Conservation (phyloP, 2,797 vertebrate species). For the Falco concolor region DNA sequence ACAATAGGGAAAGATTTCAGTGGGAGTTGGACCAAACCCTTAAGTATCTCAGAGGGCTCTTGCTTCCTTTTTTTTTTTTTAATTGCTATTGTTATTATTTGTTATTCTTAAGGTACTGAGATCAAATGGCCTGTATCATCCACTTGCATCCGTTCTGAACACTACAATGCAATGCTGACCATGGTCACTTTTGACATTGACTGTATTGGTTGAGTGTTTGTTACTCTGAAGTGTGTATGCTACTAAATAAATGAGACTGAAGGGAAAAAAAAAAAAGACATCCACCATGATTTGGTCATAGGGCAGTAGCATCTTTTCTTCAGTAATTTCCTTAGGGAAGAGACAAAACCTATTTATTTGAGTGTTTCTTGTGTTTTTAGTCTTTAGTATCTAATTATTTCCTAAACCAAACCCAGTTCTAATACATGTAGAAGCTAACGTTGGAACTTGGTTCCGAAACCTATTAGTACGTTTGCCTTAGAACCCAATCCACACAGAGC, state of each 20-base stretch:
- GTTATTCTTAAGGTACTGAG: slow-evolving; percentile 40
- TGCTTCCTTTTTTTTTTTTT: slow-evolving; percentile 7
- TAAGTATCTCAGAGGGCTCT: slow-evolving; percentile 31
- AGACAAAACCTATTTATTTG: neutral
- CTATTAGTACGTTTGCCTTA: neutral
- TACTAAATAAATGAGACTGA: slow-evolving; percentile 67
- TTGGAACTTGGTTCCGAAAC: neutral
- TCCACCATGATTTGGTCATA: neutral
- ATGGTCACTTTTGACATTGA: slow-evolving; percentile 53
- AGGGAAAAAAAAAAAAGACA: slow-evolving; percentile 19
- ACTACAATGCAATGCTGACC: slow-evolving; percentile 70
- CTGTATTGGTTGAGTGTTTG: slow-evolving; percentile 63
- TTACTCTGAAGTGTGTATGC: slow-evolving; percentile 59
- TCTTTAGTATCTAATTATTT: neutral
- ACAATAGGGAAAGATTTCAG: neutral
- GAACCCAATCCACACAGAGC: neutral
- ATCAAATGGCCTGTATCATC: slow-evolving; percentile 48
- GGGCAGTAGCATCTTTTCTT: neutral
- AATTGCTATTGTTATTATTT: slow-evolving; percentile 38
- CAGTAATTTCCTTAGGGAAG: neutral
- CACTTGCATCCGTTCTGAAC: slow-evolving; percentile 58
- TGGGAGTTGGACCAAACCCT: slow-evolving; percentile 31
- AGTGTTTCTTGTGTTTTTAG: neutral
- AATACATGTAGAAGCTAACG: neutral
- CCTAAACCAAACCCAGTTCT: neutral